A percentile compares a stretch with the other conserved stretches of the same genome.
phyloP scores from a whole-genome alignment of 2,797 vertebrate genomes.

The Thripadectes ignobilis region DNA sequence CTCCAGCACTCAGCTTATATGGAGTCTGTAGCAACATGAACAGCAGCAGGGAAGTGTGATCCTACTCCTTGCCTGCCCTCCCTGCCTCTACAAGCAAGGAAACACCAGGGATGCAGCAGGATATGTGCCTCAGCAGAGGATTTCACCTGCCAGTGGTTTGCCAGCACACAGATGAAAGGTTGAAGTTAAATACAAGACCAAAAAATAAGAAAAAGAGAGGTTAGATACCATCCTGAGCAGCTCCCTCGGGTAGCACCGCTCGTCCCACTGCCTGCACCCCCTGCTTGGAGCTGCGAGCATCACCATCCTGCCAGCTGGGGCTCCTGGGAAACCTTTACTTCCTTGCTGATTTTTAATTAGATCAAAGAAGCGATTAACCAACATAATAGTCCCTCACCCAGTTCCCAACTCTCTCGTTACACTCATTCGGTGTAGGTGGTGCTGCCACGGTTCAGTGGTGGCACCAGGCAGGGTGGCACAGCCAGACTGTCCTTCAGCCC shows the following conservation, averaged over 20 bases:
- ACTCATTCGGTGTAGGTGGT: neutral
- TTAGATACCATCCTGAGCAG: neutral
- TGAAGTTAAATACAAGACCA: neutral
- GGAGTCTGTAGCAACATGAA: neutral
- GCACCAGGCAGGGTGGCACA: neutral
- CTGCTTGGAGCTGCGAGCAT: neutral
- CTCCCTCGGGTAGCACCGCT: neutral
- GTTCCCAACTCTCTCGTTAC: neutral
- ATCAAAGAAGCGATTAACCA: neutral
- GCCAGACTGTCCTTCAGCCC: neutral
- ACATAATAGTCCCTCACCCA: neutral
- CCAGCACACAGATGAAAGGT: neutral
- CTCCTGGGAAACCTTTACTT: neutral
- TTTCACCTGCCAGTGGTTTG: neutral
- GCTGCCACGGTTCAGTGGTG: neutral
- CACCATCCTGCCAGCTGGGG: neutral
- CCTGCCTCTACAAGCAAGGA: neutral
- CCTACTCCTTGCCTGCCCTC: neutral
- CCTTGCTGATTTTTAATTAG: constrained; percentile 14
- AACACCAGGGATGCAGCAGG: neutral
- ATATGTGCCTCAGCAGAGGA: accelerated
- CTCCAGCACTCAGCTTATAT: accelerated
- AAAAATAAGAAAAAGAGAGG: neutral
- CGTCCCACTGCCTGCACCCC: neutral
- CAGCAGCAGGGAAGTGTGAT: neutral